Percentiles rank a stretch among this genome's conserved stretches.
Evolutionary conservation across 2,113 vertebrate genomes (phyloP).

Genomic region (Albula glossodonta): DNA sequence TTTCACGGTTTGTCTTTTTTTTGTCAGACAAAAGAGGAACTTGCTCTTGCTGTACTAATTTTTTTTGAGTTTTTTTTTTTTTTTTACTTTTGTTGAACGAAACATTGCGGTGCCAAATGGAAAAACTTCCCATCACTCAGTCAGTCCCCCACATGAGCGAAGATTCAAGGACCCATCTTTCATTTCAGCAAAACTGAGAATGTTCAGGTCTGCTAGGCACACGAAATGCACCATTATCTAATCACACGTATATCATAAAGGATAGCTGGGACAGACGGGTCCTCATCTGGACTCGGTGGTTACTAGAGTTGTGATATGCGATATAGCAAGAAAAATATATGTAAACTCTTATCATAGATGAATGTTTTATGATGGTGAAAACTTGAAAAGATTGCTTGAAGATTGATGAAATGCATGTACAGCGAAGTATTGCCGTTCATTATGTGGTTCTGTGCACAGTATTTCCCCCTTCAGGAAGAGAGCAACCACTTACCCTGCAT

Average conservation of each 20-base stretch:
- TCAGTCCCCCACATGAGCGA: slow-evolving; percentile 21
- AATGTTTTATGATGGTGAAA: slow-evolving; percentile 51
- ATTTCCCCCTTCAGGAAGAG: neutral
- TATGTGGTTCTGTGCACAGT: slow-evolving; percentile 33
- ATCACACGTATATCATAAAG: slow-evolving; percentile 19
- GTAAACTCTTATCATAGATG: slow-evolving; percentile 39
- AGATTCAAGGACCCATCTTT: slow-evolving; percentile 36
- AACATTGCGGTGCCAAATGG: slow-evolving; percentile 50
- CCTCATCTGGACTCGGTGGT: slow-evolving; percentile 10
- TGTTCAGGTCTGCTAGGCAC: slow-evolving; percentile 26
- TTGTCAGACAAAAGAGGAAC: slow-evolving; percentile 18
- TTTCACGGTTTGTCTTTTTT: slow-evolving; percentile 53
- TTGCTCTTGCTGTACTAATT: slow-evolving; percentile 21
- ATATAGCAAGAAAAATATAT: slow-evolving; percentile 38
- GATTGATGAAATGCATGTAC: slow-evolving; percentile 39
- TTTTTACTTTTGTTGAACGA: slow-evolving; percentile 31
- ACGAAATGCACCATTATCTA: slow-evolving; percentile 17
- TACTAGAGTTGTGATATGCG: slow-evolving; percentile 43
- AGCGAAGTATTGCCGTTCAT: slow-evolving; percentile 25
- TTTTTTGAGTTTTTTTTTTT: neutral
- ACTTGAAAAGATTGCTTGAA: slow-evolving; percentile 57
- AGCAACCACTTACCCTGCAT: neutral
- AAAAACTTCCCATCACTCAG: slow-evolving; percentile 30
- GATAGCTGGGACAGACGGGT: slow-evolving; percentile 15
- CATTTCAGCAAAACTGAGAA: slow-evolving; percentile 7